phyloP scores from a whole-genome alignment of 2,797 vertebrate species.

The Lacerta bilineata region DNA sequence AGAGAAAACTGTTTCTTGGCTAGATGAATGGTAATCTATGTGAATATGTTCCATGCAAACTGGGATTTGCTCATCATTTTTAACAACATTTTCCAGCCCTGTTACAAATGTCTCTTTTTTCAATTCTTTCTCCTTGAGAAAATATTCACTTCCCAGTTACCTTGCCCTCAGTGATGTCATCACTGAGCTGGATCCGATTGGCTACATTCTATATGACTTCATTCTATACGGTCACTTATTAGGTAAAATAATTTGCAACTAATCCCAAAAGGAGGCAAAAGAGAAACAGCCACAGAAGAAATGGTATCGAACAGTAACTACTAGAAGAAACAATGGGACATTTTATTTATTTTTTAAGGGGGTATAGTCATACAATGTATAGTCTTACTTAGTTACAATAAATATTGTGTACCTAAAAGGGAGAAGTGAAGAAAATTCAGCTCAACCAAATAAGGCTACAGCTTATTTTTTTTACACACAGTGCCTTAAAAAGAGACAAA shows the following conservation, averaged over 20 bases:
- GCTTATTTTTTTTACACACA: not conserved
- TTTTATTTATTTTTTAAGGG: not conserved
- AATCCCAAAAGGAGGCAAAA: not conserved
- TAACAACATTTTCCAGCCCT: not conserved
- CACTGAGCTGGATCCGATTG: not conserved
- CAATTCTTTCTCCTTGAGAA: not conserved
- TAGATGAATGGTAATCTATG: not conserved
- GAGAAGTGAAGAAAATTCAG: not conserved
- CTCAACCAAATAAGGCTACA: not conserved
- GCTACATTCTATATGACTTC: not conserved
- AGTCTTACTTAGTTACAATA: not conserved
- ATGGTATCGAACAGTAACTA: not conserved
- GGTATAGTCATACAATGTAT: not conserved
- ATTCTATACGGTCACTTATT: not conserved
- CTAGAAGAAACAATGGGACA: not conserved
- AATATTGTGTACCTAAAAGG: not conserved
- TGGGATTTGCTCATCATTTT: not conserved
- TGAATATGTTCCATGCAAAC: not conserved
- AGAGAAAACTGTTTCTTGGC: not conserved
- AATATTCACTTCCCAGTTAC: not conserved
- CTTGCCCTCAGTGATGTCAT: not conserved
- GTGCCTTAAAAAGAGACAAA: not conserved
- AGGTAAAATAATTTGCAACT: not conserved
- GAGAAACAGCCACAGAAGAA: not conserved
- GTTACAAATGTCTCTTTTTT: not conserved